These are phyloP conservation scores for Enteromius trimaculatus DNA, from an alignment of 2,797 vertebrate species.

Conservation along the genomic window DNA sequence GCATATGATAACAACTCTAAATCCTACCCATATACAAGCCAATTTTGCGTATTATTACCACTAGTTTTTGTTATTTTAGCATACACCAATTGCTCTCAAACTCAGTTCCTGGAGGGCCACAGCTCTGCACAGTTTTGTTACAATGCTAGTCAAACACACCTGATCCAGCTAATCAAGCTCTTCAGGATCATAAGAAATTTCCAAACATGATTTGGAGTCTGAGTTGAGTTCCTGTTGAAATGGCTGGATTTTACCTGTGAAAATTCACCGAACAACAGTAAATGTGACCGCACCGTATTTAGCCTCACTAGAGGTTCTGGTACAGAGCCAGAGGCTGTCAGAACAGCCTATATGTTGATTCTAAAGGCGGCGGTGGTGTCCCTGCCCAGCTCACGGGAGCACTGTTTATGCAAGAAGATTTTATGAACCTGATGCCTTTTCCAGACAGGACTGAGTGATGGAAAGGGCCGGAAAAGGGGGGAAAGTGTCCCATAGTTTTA, in stretches of 20 bases:
- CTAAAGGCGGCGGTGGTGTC: slow-evolving; percentile 57
- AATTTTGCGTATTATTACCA: no score
- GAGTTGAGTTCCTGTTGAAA: background rate
- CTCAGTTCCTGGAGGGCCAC: no score
- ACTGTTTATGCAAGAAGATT: slow-evolving; percentile 76
- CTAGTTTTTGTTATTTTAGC: no score
- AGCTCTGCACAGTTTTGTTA: no score
- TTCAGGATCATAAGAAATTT: no score
- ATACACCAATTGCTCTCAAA: no score
- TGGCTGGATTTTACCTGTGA: background rate
- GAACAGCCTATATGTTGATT: slow-evolving; percentile 41
- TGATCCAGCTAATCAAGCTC: no score
- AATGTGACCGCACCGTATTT: no score
- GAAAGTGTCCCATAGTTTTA: slow-evolving; percentile 63
- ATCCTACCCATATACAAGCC: no score
- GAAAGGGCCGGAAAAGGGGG: slow-evolving; percentile 64
- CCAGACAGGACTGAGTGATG: slow-evolving; percentile 71
- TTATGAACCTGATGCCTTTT: slow-evolving; percentile 80
- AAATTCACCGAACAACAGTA: background rate
- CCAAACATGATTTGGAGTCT: no score
- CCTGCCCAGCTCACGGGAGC: slow-evolving; percentile 61
- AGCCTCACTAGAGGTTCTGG: background rate
- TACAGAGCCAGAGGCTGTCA: slow-evolving; percentile 31
- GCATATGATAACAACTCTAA: no score
- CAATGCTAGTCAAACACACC: no score